These are phyloP conservation scores for Habroteleia sp. DNA, from an alignment of 2,888 invertebrate genomes.

Conservation along the genomic window DNA sequence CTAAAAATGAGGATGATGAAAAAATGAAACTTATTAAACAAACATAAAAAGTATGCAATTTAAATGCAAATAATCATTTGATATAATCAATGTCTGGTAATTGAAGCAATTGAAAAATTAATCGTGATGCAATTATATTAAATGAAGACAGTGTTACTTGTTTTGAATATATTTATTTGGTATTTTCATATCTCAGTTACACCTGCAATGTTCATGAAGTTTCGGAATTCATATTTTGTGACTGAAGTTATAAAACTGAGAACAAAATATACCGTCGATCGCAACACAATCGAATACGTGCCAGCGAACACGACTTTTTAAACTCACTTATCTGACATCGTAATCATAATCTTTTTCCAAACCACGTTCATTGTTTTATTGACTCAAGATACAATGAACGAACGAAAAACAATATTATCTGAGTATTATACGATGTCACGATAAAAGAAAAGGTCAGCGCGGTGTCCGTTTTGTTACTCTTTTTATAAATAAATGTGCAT, in stretches of 20 bases:
- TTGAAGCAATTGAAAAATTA: no score
- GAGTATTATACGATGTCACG: conserved; percentile 41
- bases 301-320: conserved; percentile 29
- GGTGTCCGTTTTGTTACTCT: conserved; percentile 15
- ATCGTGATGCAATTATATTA: no score
- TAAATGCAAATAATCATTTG: no score
- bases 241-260: conserved; percentile 6
- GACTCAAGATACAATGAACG: conserved; percentile 44
- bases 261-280: conserved; percentile 11
- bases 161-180: no score
- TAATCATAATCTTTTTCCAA: conserved; percentile 50
- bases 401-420: conserved; percentile 51
- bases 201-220: no score
- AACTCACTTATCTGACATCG: conserved; percentile 43
- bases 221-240: background rate
- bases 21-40: no score
- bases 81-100: no score
- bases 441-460: conserved; percentile 43
- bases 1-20: no score
- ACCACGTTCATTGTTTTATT: conserved; percentile 47
- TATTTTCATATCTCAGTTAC: no score
- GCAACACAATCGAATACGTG: conserved; percentile 46
- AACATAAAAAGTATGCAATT: no score
- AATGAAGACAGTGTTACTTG: no score
- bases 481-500: conserved; percentile 16